These are phyloP conservation scores for Hirtodrosophila cameraria DNA, from an alignment of 2,888 invertebrate genomes.

Conservation along the genomic window DNA sequence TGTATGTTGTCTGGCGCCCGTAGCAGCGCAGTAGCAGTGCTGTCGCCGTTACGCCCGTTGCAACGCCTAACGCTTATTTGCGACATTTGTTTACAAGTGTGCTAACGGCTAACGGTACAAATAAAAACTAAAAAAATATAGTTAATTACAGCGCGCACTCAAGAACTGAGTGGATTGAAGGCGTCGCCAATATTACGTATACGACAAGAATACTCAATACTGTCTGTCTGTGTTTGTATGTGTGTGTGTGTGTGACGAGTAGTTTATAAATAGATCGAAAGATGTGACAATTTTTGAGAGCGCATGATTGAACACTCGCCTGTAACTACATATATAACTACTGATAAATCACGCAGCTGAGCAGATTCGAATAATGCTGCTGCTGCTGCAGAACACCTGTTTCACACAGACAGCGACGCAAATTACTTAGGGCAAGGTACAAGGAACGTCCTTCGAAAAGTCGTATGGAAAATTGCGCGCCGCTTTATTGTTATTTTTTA, in stretches of 20 bases:
- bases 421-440: conserved; percentile 1
- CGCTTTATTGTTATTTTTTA: conserved; percentile 13
- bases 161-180: conserved; percentile 20
- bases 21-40: too few relatives aligned
- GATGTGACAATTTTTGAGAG: conserved; percentile 52
- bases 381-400: conserved; percentile 24
- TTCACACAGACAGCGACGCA: conserved; percentile 10
- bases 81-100: conserved; percentile 30
- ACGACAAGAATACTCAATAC: not conserved
- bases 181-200: conserved; percentile 48
- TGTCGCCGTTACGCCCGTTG: too few relatives aligned
- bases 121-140: too few relatives aligned
- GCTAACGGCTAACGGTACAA: conserved; percentile 25
- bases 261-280: conserved; percentile 52
- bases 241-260: conserved; percentile 39
- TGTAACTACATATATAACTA: conserved; percentile 44
- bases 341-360: conserved; percentile 43
- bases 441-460: conserved; percentile 33
- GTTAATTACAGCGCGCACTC: conserved; percentile 36
- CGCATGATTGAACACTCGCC: conserved; percentile 52
- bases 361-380: conserved; percentile 4
- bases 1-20: conserved; percentile 20
- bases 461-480: conserved; percentile 30
- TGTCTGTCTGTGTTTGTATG: not conserved
- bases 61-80: conserved; percentile 12